These are phyloP conservation scores for Belonocnema kinseyi DNA, from an alignment of 1,140 invertebrate species.

Conservation along the genomic window DNA sequence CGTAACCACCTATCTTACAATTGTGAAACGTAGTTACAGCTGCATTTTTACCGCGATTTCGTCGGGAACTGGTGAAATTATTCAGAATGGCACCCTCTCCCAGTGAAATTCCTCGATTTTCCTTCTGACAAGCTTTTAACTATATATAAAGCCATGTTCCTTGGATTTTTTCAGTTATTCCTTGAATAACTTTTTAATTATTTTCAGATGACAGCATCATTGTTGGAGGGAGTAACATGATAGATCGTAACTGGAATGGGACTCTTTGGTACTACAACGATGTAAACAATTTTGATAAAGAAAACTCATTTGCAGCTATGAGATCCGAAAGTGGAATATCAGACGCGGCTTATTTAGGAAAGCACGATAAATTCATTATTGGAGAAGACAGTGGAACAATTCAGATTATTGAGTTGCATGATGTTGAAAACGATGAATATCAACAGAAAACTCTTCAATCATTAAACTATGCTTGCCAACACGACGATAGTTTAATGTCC, in stretches of 20 bases:
- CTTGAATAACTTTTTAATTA: slow-evolving; percentile 1
- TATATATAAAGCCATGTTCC: background rate
- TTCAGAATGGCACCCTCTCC: no score
- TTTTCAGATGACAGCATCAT: slow-evolving; percentile 66
- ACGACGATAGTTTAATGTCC: slow-evolving; percentile 62
- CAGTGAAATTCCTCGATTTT: no score
- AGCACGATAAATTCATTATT: slow-evolving; percentile 60
- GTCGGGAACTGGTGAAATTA: no score
- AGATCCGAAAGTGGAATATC: slow-evolving; percentile 61
- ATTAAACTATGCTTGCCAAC: slow-evolving; percentile 58
- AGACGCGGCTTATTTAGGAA: slow-evolving; percentile 54
- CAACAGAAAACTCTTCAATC: slow-evolving; percentile 47
- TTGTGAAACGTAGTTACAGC: no score
- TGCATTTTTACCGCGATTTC: no score
- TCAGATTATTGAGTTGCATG: slow-evolving; percentile 57
- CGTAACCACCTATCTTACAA: no score
- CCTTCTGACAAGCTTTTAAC: no score
- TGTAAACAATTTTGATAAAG: slow-evolving; percentile 51
- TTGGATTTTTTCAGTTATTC: background rate
- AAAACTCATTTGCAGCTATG: slow-evolving; percentile 42
- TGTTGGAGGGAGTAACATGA: slow-evolving; percentile 68
- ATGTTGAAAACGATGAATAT: slow-evolving; percentile 35
- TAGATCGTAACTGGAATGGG: slow-evolving; percentile 68
- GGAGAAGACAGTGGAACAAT: slow-evolving; percentile 68
- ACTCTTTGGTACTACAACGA: slow-evolving; percentile 64